Conservation (phyloP, 2,113 vertebrate species). For the Tylochromis polylepis region DNA sequence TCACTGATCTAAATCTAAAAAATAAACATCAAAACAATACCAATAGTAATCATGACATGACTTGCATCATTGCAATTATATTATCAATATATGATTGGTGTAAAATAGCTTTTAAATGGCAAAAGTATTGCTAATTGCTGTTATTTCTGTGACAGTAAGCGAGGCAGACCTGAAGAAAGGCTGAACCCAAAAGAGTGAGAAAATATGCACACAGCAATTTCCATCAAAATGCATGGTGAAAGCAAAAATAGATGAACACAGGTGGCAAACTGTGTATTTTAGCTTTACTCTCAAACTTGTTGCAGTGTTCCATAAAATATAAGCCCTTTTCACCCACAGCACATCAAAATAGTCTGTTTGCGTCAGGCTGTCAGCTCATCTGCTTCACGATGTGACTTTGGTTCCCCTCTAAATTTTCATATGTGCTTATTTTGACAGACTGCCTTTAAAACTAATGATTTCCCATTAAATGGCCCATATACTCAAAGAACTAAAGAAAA, state of each 20-base stretch:
- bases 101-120: not conserved
- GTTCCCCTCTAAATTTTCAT: not conserved
- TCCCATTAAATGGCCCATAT: not conserved
- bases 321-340: not conserved
- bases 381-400: not conserved
- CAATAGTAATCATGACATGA: rapidly evolving
- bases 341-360: not conserved
- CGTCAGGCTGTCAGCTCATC: not conserved
- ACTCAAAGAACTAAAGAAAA: not conserved
- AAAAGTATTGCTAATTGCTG: not conserved
- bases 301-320: not conserved
- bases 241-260: not conserved
- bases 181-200: not conserved
- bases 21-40: not conserved
- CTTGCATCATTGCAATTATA: not conserved
- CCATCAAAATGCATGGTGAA: not conserved
- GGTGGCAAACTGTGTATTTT: not conserved
- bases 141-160: not conserved
- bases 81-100: rapidly evolving
- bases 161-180: not conserved
- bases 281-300: not conserved
- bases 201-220: not conserved
- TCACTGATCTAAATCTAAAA: not conserved
- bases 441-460: not conserved
- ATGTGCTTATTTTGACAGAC: not conserved